Evolutionary conservation across 2,888 invertebrate genomes (phyloP).

Genomic region (Leptothorax acervorum): DNA sequence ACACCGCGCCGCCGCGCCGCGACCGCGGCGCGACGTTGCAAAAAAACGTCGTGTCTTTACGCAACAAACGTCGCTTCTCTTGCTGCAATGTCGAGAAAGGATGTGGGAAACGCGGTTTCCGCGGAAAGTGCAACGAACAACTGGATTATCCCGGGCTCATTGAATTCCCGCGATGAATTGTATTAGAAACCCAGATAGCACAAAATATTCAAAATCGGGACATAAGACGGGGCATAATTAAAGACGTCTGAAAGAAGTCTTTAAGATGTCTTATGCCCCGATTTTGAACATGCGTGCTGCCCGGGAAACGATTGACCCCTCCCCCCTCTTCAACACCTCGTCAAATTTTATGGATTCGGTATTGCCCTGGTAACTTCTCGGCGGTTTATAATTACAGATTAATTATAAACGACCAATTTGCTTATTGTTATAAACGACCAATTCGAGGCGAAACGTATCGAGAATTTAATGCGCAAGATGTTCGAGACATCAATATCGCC

Average conservation of each 20-base stretch:
- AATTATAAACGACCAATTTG: slow-evolving; percentile 14
- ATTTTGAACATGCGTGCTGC: too few species aligned
- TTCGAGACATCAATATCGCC: too few species aligned
- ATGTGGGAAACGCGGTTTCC: slow-evolving; percentile 65
- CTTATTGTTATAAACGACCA: background rate
- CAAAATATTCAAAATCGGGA: too few species aligned
- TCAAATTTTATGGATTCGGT: background rate
- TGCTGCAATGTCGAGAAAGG: slow-evolving; percentile 70
- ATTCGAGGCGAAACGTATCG: background rate
- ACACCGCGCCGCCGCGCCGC: background rate
- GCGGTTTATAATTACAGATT: background rate
- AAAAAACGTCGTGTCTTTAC: slow-evolving; percentile 67
- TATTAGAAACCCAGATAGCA: too few species aligned
- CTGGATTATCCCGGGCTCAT: slow-evolving; percentile 10
- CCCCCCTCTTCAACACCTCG: background rate
- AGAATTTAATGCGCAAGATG: too few species aligned
- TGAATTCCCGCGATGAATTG: too few species aligned
- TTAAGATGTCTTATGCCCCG: too few species aligned
- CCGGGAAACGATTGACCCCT: background rate
- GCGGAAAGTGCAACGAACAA: slow-evolving; percentile 36
- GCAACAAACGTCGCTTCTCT: slow-evolving; percentile 71
- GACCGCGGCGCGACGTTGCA: slow-evolving; percentile 54
- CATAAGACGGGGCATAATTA: too few species aligned
- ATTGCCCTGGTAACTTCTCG: background rate
- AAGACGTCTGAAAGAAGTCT: too few species aligned